These are phyloP conservation scores for Hemicentrotus pulcherrimus DNA, from an alignment of 35 echinoderm and acorn worm genomes.

Conservation along the genomic window DNA sequence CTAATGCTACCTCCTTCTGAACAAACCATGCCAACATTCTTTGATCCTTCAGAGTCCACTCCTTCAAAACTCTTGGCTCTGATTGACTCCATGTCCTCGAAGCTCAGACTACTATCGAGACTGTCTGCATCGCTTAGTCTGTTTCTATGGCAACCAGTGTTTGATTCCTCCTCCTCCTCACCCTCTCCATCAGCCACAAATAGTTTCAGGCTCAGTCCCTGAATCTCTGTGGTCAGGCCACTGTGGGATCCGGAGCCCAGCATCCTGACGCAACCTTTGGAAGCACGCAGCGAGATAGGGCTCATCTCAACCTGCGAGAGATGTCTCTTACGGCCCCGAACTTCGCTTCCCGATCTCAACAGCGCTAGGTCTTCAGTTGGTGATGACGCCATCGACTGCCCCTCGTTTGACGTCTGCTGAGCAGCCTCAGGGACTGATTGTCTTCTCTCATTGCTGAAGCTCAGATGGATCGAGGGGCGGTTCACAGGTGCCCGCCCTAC, in stretches of 20 bases:
- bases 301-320: constrained; percentile 45
- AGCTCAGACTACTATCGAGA: neutral
- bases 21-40: neutral
- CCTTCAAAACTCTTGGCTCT: neutral
- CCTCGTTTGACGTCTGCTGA: neutral
- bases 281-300: neutral
- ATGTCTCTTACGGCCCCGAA: neutral
- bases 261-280: neutral
- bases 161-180: neutral
- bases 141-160: neutral
- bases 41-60: neutral
- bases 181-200: constrained; percentile 28
- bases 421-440: neutral
- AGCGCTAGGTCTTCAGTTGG: neutral
- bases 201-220: constrained; percentile 20
- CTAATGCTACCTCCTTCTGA: neutral
- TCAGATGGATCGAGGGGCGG: neutral
- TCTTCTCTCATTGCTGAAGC: neutral
- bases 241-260: constrained; percentile 1
- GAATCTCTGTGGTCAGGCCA: constrained; percentile 15
- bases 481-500: neutral
- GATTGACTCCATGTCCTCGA: neutral
- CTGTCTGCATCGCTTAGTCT: neutral
- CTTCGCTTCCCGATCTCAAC: neutral
- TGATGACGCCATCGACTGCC: neutral